Base-by-base conservation (phyloP, 2,797 vertebrate genomes). In the Sebastes vulpes region DNA sequence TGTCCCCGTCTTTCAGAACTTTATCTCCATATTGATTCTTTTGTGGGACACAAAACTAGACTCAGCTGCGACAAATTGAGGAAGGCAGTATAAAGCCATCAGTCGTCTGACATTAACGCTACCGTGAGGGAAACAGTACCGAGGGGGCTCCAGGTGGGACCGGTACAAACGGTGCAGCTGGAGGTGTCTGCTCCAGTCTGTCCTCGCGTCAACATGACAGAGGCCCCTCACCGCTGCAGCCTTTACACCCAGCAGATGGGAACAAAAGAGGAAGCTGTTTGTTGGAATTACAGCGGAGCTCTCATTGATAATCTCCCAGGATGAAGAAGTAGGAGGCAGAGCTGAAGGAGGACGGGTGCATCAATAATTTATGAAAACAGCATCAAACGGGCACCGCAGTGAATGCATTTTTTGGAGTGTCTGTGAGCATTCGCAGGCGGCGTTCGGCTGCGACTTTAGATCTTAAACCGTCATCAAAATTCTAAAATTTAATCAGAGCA, bases 301-400 rank as follows among this genome's bases (percentile, higher is more conserved):
- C 85, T 87, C 81, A 85, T 72, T 90, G 93, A 93, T 92, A 85
- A 94, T 82, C 89, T 93, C 94, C 84, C 73, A 72, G 77, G 86
- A 93, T 81, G 86, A 82, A 77, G 86, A 90, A 80, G 52, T 89
- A 69, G 72, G 78, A 85, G 66, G 83, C 50, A 54, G 79, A 12
- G 69, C 66, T 65, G 72, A 65, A 79, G 79, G 76, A 71, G 75
- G 80, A 81, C n/a, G 80, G 74, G 69, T 14, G 53, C 79, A 84
- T 95, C 89, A 91, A 94, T 95, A 82, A 95, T 96, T 91, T 77
- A 96, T 90, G 79, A 73, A 84, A 87, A 83, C 35, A 16, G 79
- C 92, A 93, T 92, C 91, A 92, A 94, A 94, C 75, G 53, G 82
- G 75, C 80, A 52, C 52, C 53, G 77, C 83, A 86, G 84, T 46